phyloP scores from a whole-genome alignment of 2,888 invertebrate species.

The Napeogenes sylphis region DNA sequence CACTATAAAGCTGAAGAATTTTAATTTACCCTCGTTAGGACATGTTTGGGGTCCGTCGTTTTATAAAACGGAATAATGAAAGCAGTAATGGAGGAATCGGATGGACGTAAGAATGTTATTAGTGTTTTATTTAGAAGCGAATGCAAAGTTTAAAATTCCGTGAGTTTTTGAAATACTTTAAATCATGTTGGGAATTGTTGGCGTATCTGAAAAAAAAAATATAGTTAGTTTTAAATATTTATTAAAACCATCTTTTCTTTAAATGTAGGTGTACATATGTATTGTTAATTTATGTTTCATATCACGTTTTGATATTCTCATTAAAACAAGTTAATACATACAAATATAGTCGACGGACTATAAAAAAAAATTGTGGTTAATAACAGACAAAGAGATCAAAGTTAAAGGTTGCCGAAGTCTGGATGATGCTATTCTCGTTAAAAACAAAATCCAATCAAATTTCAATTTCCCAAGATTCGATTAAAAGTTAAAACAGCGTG shows the following conservation, averaged over 20 bases:
- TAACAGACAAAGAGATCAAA: too few species aligned
- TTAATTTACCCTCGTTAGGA: conserved; percentile 33
- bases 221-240: background rate
- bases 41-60: conserved; percentile 29
- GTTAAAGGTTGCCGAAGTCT: background rate
- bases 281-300: too few species aligned
- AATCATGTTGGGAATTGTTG: background rate
- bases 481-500: conserved; percentile 27
- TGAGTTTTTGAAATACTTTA: background rate
- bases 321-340: too few species aligned
- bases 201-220: background rate
- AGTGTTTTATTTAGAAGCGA: conserved; percentile 24
- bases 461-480: conserved; percentile 23
- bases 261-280: too few species aligned
- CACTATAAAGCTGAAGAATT: conserved; percentile 29
- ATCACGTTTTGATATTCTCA: too few species aligned
- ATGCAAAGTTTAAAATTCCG: conserved; percentile 11
- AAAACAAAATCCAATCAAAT: conserved; percentile 19
- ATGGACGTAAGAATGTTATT: conserved; percentile 32
- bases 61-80: conserved; percentile 24
- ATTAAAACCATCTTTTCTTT: background rate
- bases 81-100: conserved; percentile 21
- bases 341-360: too few species aligned
- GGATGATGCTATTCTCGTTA: background rate
- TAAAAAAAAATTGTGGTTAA: too few species aligned